Conservation (phyloP, 2,113 vertebrate genomes). For the Amphiprion percula region DNA sequence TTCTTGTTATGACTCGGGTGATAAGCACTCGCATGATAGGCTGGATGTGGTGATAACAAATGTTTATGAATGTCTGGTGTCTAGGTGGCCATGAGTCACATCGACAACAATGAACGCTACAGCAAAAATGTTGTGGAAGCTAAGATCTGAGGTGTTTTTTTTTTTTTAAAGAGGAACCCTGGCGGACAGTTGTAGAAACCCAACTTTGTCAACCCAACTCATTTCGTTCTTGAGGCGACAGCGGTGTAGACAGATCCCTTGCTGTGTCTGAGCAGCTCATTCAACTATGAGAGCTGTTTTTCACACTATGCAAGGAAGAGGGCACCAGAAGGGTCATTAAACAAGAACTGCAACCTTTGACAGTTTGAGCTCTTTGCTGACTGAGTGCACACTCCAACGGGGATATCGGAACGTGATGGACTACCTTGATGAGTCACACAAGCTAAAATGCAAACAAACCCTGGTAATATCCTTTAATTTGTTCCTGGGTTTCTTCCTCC, state of each 20-base stretch:
- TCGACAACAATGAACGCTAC: conserved; percentile 47
- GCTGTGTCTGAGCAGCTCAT: too few relatives aligned
- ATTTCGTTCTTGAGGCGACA: neutral
- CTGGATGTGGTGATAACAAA: conserved; percentile 64
- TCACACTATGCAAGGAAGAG: neutral
- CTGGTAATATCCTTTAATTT: neutral
- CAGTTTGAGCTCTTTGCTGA: neutral
- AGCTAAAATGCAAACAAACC: too few relatives aligned
- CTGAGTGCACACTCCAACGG: too few relatives aligned
- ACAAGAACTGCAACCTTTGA: too few relatives aligned
- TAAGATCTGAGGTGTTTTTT: neutral
- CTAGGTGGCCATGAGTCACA: conserved; percentile 61
- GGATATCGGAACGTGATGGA: too few relatives aligned
- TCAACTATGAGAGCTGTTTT: too few relatives aligned
- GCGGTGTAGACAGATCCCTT: neutral
- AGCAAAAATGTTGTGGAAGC: conserved; percentile 28
- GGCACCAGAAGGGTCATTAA: too few relatives aligned
- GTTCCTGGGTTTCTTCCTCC: conserved; percentile 1
- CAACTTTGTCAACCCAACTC: too few relatives aligned
- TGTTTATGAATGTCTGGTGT: conserved; percentile 75
- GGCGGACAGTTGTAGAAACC: neutral
- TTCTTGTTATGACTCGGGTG: conserved; percentile 81
- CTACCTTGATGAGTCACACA: too few relatives aligned
- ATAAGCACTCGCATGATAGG: conserved; percentile 63
- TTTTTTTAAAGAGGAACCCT: too few relatives aligned